Conservation (phyloP, 2,888 invertebrate genomes). For the Rhagophthalmus giganteus region DNA sequence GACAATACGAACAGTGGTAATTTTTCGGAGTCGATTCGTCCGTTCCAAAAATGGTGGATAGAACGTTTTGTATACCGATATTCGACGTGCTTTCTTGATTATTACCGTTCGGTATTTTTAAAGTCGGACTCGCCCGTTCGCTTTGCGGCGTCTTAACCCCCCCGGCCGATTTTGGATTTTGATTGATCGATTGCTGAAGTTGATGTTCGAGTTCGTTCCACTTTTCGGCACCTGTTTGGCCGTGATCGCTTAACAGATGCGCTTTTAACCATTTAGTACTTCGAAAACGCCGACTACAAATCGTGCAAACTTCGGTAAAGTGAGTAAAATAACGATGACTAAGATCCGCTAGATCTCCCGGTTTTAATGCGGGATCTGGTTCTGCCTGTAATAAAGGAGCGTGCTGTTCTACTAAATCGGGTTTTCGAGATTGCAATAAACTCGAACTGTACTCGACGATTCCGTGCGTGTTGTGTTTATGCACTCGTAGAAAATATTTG, state of each 20-base stretch:
- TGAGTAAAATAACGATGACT: constrained; percentile 68
- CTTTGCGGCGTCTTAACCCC: constrained; percentile 36
- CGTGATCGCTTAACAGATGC: constrained; percentile 85
- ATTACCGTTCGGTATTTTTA: constrained; percentile 63
- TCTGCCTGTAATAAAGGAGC: constrained; percentile 44
- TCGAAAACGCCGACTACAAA: constrained; percentile 85
- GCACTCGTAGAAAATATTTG: constrained; percentile 95
- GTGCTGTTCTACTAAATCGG: constrained; percentile 54
- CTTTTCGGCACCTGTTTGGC: constrained; percentile 65
- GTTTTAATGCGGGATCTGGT: constrained; percentile 58
- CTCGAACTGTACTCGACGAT: constrained; percentile 79
- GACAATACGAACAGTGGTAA: constrained; percentile 88
- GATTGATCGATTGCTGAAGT: constrained; percentile 49
- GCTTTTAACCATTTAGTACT: constrained; percentile 87
- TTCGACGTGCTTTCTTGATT: constrained; percentile 44
- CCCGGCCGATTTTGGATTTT: constrained; percentile 40
- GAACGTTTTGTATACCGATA: constrained; percentile 58
- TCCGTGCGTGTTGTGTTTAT: constrained; percentile 97
- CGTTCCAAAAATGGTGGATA: constrained; percentile 59
- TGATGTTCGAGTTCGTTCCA: constrained; percentile 64
- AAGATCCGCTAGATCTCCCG: constrained; percentile 61
- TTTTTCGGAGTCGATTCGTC: constrained; percentile 67
- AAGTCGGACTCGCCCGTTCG: constrained; percentile 56
- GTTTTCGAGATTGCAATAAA: constrained; percentile 53
- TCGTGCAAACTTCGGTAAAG: constrained; percentile 77